These are phyloP conservation scores for Papilio gigon DNA, from an alignment of 2,888 invertebrate species.

Conservation along the genomic window DNA sequence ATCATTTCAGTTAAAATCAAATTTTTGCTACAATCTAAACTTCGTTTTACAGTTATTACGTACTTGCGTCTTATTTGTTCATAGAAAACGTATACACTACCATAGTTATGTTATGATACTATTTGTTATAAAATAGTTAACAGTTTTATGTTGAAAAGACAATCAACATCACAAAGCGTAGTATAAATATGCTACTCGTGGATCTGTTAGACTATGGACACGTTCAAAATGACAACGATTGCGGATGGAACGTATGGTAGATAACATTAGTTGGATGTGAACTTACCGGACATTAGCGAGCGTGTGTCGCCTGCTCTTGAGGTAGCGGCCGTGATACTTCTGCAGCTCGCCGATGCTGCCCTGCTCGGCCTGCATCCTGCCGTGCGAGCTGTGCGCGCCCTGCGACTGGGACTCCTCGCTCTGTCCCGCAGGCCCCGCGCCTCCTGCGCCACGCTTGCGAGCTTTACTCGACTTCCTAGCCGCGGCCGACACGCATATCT, in stretches of 20 bases:
- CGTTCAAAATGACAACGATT: too few relatives aligned
- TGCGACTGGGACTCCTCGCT: constrained; percentile 65
- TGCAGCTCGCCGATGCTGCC: constrained; percentile 95
- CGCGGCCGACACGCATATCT: constrained; percentile 81
- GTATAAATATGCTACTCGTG: too few relatives aligned
- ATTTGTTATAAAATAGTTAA: too few relatives aligned
- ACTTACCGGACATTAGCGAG: constrained; percentile 96
- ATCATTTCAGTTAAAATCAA: constrained; percentile 12
- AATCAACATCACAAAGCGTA: too few relatives aligned
- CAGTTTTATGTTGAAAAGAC: too few relatives aligned
- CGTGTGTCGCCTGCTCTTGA: constrained; percentile 93
- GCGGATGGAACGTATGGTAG: too few relatives aligned
- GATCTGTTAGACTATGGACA: too few relatives aligned
- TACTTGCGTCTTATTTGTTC: constrained; percentile 14
- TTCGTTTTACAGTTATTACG: constrained; percentile 9
- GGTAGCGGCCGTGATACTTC: constrained; percentile 92
- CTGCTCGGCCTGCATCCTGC: constrained; percentile 95
- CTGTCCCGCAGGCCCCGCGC: constrained; percentile 58
- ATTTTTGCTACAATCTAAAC: constrained; percentile 10
- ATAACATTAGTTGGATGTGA: too few relatives aligned
- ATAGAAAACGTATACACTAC: not conserved
- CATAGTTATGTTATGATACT: not conserved
- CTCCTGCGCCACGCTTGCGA: constrained; percentile 76
- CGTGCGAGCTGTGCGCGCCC: constrained; percentile 64
- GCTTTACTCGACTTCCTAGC: constrained; percentile 79